Conservation (phyloP, 64 coral and sea anemone genomes). For the Actinia tenebrosa region DNA sequence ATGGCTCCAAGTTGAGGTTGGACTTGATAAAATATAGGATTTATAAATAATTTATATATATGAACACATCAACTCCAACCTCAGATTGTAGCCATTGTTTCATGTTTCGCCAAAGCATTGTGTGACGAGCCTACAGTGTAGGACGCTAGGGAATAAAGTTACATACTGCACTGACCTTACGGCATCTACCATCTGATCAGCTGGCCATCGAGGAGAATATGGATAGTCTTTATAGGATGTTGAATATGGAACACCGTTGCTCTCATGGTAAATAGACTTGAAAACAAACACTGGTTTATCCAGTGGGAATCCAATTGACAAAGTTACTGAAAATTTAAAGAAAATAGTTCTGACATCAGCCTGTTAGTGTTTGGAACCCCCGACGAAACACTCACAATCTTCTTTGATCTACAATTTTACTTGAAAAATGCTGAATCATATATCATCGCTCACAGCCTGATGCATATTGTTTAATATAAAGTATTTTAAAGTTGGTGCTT, state of each 20-base stretch:
- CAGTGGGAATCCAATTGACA: constrained; percentile 41
- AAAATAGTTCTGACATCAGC: neutral
- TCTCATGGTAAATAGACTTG: constrained; percentile 64
- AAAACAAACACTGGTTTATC: constrained; percentile 41
- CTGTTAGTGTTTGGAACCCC: too few relatives aligned
- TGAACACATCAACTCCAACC: neutral
- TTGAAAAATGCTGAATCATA: too few relatives aligned
- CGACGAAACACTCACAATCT: too few relatives aligned
- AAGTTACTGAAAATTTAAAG: constrained; percentile 21
- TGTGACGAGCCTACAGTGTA: neutral
- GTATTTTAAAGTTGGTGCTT: too few relatives aligned
- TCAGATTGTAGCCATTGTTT: too few relatives aligned
- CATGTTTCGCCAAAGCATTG: too few relatives aligned
- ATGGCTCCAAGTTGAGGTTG: too few relatives aligned
- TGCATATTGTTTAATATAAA: too few relatives aligned
- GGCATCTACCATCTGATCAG: constrained; percentile 41
- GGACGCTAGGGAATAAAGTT: neutral
- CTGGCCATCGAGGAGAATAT: constrained; percentile 54
- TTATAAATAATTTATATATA: neutral
- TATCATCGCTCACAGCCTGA: too few relatives aligned
- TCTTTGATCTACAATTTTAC: too few relatives aligned
- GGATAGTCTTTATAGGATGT: constrained; percentile 32
- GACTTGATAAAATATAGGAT: neutral
- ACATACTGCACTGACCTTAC: constrained; percentile 8
- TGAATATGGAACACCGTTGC: constrained; percentile 39